Base-by-base conservation (phyloP, 2,797 vertebrate species). In the Lacerta agilis region DNA sequence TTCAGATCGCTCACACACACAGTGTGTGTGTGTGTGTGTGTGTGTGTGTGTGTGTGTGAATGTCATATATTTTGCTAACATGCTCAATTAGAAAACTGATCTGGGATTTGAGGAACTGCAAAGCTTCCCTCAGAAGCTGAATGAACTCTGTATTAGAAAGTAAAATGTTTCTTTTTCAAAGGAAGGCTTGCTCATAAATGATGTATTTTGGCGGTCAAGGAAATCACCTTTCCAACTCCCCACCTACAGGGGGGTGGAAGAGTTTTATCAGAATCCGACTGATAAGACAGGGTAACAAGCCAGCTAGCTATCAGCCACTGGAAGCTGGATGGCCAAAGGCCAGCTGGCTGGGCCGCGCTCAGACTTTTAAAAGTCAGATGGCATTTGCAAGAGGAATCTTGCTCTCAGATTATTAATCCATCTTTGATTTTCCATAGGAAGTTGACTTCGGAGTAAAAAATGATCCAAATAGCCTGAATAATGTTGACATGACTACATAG, bases 121-220 rank as follows among this genome's bases (percentile, higher is more conserved):
- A 6, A 8, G 5, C 7, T 6, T 82, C 7, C 11, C 78, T n/a
- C 87, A 77, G 66, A 29, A 89, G 87, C 71, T 89, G 49, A 81
- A 73, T 49, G 66, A 85, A 75, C 27, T 79, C 77, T 87, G 49
- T 36, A 55, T 90, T 92, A 85, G 82, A 82, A 92, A 86, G 38
- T 87, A 89, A 90, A 93, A 61, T 66, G 18, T 91, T 90, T 85
- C 82, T 72, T 71, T 90, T 93, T 89, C 92, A 95, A 83, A 91
- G 81, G 92, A 86, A 89, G 38, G 80, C 87, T 93, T 91, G 11
- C 90, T 92, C 64, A 92, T 93, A 93, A 95, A 92, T 92, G 1
- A 94, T 93, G 94, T 10, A 91, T 90, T 94, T 49, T 93, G 86
- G n/a, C 29, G 80, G 92, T 93, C 8, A 7, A 93, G 92, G 94